Evolutionary conservation across 37 sponge, comb jelly and placozoan genomes (phyloP), one percentile per base, ranked within the genome.

Genomic region (Mnemiopsis leidyi): DNA sequence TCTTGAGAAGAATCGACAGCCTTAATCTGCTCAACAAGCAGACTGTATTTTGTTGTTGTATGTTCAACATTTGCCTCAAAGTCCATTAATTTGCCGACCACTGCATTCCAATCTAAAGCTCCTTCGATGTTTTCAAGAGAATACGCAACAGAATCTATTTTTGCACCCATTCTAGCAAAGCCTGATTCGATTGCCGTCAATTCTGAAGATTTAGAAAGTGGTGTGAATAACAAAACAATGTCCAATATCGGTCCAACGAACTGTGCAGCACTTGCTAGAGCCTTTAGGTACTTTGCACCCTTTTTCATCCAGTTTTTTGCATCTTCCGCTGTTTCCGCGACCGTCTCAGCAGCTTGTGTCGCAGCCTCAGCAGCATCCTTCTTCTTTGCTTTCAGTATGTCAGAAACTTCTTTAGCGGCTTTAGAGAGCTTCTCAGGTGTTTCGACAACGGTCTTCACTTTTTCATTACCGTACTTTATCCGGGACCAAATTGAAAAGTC

Each of bases 111-210:
- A 23, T 18, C 73, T 5, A 23, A 2, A 71, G 73, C 73, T 7
- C 20, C 73, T 71, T 71, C 3, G 73, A 71, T 71, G 29, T 71
- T 71, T 25, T 23, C 25, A 2, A 71, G 5, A 13, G 7, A 25
- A 71, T 71, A 71, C 73, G 73, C 9, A 3, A 71, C 73, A 7
- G 73, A 71, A 71, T 71, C 73, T 7, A 71, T 71, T 71, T 71
- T 23, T 71, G 73, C 73, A 13, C 73, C 73, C 73, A 71, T 25
- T 71, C 20, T 71, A 3, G 73, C 73, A 71, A 71, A 71, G n/a
- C 73, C 73, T n/a, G 73, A 71, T 28, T 71, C 73, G n/a, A 71
- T 71, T 71, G 73, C 73, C 25, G 9, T 71, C 25, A 71, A 28
- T 28, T 71, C 73, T 28, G 21, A 23, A n/a, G 73, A 71, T 71